These are phyloP conservation scores for Rotaria socialis DNA, from an alignment of 2,888 invertebrate species.

Conservation along the genomic window DNA sequence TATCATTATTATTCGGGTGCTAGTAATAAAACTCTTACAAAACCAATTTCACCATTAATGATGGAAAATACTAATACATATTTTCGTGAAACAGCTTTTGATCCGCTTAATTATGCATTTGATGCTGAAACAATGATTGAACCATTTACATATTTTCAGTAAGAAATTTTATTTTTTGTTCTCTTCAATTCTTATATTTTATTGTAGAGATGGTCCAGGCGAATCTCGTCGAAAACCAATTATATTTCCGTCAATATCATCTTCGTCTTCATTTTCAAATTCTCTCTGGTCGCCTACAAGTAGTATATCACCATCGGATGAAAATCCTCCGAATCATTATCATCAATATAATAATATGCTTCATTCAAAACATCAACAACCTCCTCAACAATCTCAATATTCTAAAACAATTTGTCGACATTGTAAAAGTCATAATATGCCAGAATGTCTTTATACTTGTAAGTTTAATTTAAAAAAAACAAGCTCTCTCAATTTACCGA, in stretches of 20 bases:
- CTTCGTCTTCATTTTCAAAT: neutral
- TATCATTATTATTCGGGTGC: neutral
- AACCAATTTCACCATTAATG: neutral
- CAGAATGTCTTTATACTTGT: neutral
- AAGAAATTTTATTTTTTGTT: neutral
- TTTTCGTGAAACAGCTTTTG: neutral
- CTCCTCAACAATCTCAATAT: neutral
- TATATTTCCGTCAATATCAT: neutral
- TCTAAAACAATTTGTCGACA: neutral
- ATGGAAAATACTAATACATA: neutral
- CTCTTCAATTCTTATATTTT: neutral
- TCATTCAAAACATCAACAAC: neutral
- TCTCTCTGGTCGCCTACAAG: neutral
- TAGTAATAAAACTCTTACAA: neutral
- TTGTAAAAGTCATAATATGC: slow-evolving; percentile 14
- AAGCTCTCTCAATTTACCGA: too few relatives aligned
- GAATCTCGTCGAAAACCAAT: neutral
- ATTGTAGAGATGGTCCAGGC: neutral
- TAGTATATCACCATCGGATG: neutral
- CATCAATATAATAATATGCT: neutral
- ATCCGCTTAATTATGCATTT: neutral
- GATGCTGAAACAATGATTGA: slow-evolving; percentile 11
- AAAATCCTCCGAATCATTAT: neutral
- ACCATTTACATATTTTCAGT: slow-evolving; percentile 11
- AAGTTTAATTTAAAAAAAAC: neutral